Evolutionary conservation across 2,888 invertebrate species (phyloP).

Genomic region (Platycheirus rosarum): DNA sequence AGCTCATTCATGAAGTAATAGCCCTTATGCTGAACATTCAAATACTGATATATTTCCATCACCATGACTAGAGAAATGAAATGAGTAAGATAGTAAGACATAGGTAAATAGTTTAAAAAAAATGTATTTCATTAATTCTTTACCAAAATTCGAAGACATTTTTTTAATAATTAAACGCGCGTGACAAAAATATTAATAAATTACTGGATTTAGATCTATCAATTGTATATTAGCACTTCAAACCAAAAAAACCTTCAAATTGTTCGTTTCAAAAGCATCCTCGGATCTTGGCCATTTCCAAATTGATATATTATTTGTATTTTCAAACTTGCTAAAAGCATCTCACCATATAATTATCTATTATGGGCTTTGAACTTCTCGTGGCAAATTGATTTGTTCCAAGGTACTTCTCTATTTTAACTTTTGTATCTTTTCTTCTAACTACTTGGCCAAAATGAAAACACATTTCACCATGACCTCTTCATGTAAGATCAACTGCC

Average conservation of each 20-base stretch:
- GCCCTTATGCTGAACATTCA: too few relatives aligned
- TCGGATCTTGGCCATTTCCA: neutral
- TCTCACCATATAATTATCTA: neutral
- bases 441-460: conserved; percentile 22
- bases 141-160: too few relatives aligned
- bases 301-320: neutral
- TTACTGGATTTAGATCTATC: neutral
- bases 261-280: conserved; percentile 2
- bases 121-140: too few relatives aligned
- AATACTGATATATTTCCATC: too few relatives aligned
- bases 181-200: conserved; percentile 19
- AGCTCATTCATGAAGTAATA: too few relatives aligned
- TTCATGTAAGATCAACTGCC: conserved; percentile 49
- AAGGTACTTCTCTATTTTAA: conserved; percentile 48
- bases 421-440: conserved; percentile 32
- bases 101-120: too few relatives aligned
- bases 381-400: conserved; percentile 14
- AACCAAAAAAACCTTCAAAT: neutral
- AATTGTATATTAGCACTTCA: conserved; percentile 6
- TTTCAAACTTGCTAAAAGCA: conserved; percentile 1
- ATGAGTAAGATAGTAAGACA: too few relatives aligned
- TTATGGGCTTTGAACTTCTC: neutral
- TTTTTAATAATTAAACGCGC: neutral
- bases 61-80: too few relatives aligned
- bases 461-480: conserved; percentile 62